phyloP scores from a whole-genome alignment of 2,113 vertebrate genomes.

The Hemiscyllium ocellatum region DNA sequence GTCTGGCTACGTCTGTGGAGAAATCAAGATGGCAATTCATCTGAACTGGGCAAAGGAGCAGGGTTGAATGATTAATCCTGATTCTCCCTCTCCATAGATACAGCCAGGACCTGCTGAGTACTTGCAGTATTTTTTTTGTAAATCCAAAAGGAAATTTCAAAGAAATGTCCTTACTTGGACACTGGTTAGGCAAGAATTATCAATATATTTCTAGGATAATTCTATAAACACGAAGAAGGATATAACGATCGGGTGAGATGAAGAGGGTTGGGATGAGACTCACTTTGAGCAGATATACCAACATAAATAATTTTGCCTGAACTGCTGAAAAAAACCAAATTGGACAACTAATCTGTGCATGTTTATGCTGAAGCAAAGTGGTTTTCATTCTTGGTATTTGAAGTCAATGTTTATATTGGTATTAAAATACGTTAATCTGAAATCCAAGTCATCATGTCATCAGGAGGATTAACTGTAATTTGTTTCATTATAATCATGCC shows the following conservation, averaged over 20 bases:
- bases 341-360: background rate
- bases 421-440: background rate
- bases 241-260: no score
- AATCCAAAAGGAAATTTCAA: no score
- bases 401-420: background rate
- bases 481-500: background rate
- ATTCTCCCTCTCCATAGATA: no score
- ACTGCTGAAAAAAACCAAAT: background rate
- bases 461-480: background rate
- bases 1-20: no score
- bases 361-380: background rate
- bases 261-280: no score
- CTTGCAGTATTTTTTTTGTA: no score
- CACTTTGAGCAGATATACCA: background rate
- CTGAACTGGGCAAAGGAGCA: no score
- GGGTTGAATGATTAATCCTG: no score
- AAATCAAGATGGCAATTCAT: no score
- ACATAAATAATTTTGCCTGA: background rate
- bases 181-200: background rate
- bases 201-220: background rate
- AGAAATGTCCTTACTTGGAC: background rate
- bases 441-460: background rate
- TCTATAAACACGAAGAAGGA: background rate
- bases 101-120: no score
- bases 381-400: no score